Evolutionary conservation across 2,888 invertebrate species (phyloP).

Genomic region (Eupsilia transversa): DNA sequence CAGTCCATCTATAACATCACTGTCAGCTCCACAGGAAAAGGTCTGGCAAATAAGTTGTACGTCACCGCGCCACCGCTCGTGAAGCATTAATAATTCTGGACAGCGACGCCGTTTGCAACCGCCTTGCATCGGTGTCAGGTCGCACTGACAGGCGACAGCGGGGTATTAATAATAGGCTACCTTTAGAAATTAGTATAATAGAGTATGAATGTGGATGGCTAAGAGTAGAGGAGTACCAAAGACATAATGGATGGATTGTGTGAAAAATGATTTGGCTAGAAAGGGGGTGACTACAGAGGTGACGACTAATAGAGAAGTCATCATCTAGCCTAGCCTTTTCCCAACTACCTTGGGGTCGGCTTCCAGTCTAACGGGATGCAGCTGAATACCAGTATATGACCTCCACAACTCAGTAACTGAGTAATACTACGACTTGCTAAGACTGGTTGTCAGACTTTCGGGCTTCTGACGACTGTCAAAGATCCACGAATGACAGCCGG

Average conservation of each 20-base stretch:
- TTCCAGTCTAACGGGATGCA: too few species aligned
- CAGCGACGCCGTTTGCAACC: conserved; percentile 52
- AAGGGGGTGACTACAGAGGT: not conserved
- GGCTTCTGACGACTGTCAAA: too few species aligned
- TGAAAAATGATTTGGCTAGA: not conserved
- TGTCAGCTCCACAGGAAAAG: conserved; percentile 22
- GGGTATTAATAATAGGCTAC: not conserved
- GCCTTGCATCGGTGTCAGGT: conserved; percentile 21
- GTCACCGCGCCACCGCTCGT: conserved; percentile 46
- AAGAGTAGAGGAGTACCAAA: not conserved
- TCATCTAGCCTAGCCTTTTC: too few species aligned
- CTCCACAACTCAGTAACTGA: too few species aligned
- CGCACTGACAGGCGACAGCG: conserved; percentile 22
- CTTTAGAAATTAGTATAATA: not conserved
- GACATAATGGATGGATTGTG: not conserved
- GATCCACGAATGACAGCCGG: too few species aligned
- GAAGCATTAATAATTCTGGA: conserved; percentile 66
- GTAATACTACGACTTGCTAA: too few species aligned
- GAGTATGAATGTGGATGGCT: not conserved
- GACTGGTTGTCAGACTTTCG: too few species aligned
- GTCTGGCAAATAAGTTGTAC: conserved; percentile 54
- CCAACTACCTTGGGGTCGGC: too few species aligned
- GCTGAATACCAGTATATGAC: too few species aligned
- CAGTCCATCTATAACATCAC: conserved; percentile 18
- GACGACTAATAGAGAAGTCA: too few species aligned